Percentiles rank a stretch among this genome's conserved stretches.
phyloP scores from a whole-genome alignment of 2,888 invertebrate genomes.

The Uloborus plumipes region DNA sequence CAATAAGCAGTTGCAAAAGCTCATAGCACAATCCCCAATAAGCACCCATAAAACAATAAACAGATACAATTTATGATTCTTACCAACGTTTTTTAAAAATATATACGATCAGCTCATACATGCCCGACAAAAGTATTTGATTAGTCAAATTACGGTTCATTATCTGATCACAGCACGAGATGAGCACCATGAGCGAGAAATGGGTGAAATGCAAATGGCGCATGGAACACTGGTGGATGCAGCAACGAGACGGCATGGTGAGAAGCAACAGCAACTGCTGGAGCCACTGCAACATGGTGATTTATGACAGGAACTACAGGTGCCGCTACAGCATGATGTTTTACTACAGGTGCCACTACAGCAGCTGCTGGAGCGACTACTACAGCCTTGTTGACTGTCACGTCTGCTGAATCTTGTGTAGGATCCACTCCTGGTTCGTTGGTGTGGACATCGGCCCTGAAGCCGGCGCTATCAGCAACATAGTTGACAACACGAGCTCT shows the following conservation, averaged over 20 bases:
- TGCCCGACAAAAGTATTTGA: too few species aligned
- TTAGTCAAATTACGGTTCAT: too few species aligned
- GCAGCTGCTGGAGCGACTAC: constrained; percentile 43
- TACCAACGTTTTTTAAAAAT: too few species aligned
- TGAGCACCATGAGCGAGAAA: constrained; percentile 10
- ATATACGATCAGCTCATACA: too few species aligned
- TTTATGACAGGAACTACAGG: background rate
- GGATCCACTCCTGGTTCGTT: constrained; percentile 66
- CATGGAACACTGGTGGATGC: constrained; percentile 10
- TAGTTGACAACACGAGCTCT: constrained; percentile 65
- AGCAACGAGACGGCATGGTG: background rate
- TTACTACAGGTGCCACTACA: background rate
- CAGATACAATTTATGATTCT: too few species aligned
- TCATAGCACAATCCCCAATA: too few species aligned
- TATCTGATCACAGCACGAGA: background rate
- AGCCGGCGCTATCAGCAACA: constrained; percentile 64
- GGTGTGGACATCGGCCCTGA: constrained; percentile 64
- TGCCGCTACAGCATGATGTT: constrained; percentile 5
- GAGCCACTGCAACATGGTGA: background rate
- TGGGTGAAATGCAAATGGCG: background rate
- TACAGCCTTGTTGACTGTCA: constrained; percentile 56
- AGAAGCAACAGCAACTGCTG: constrained; percentile 2
- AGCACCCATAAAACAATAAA: too few species aligned
- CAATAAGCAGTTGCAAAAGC: too few species aligned
- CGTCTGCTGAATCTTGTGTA: constrained; percentile 56